Percentiles rank a stretch among this genome's conserved stretches.
Evolutionary conservation across 2,797 vertebrate genomes (phyloP).

Genomic region (Telmatherina bonti): DNA sequence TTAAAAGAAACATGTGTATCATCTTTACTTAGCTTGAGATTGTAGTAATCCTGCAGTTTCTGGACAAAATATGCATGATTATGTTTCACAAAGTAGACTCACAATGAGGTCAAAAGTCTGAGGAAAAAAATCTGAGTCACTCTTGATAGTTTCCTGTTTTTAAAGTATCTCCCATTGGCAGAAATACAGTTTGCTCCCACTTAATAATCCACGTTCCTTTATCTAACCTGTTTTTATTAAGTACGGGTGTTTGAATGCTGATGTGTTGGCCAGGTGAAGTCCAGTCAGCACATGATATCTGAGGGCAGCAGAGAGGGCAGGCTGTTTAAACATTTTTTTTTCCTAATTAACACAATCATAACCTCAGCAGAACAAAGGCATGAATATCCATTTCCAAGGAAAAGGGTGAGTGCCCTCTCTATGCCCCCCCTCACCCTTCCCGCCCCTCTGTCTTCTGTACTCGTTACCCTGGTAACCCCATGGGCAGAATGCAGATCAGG

Average conservation of each 20-base stretch:
- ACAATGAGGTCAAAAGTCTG: not conserved
- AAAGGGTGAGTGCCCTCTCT: constrained; percentile 78
- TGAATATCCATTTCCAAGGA: constrained; percentile 85
- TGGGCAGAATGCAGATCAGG: constrained; percentile 84
- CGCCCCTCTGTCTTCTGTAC: constrained; percentile 77
- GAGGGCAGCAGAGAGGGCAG: constrained; percentile 51
- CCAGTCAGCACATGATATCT: constrained; percentile 23
- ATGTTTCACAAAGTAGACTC: not conserved
- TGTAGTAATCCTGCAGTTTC: too few relatives aligned
- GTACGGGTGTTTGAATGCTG: constrained; percentile 51
- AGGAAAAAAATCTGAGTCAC: not conserved
- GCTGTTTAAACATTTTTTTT: constrained; percentile 61
- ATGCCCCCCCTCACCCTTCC: constrained; percentile 66
- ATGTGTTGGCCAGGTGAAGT: constrained; percentile 55
- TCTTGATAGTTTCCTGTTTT: not conserved
- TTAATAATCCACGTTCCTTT: constrained; percentile 44
- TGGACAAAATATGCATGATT: not conserved
- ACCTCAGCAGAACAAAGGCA: constrained; percentile 79
- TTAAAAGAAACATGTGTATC: too few relatives aligned
- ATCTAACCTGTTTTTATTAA: constrained; percentile 31
- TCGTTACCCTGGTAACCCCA: constrained; percentile 83
- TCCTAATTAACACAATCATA: constrained; percentile 78
- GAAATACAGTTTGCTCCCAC: not conserved
- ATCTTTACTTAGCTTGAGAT: not conserved
- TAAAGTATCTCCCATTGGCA: not conserved